Evolutionary conservation across 2,113 vertebrate genomes (phyloP).

Genomic region (Nesoenas mayeri): DNA sequence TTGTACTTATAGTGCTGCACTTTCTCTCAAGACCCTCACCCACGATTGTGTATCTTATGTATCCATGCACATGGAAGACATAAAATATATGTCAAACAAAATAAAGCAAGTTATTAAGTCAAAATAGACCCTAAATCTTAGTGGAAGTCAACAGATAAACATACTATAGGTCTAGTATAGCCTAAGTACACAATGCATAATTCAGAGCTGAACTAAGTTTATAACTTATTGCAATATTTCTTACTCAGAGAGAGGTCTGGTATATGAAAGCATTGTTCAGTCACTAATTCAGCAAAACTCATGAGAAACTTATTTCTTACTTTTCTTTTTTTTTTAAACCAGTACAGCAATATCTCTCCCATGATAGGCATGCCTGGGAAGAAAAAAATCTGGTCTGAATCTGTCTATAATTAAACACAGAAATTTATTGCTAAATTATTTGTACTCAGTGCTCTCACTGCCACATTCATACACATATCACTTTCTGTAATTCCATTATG

Average conservation of each 20-base stretch:
- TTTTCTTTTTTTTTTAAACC: background rate
- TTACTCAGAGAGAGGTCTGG: slow-evolving; percentile 53
- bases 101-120: slow-evolving; percentile 81
- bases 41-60: slow-evolving; percentile 81
- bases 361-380: background rate
- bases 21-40: slow-evolving; percentile 79
- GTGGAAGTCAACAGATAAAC: slow-evolving; percentile 86
- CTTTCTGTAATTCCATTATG: background rate
- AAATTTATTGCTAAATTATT: slow-evolving; percentile 7
- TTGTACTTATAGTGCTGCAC: slow-evolving; percentile 63
- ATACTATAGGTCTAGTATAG: slow-evolving; percentile 74
- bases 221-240: slow-evolving; percentile 74
- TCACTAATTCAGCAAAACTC: slow-evolving; percentile 64
- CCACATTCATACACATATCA: background rate
- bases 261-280: slow-evolving; percentile 67
- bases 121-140: slow-evolving; percentile 80
- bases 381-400: slow-evolving; percentile 1
- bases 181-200: slow-evolving; percentile 81
- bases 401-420: slow-evolving; percentile 42
- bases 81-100: slow-evolving; percentile 86
- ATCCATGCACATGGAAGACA: slow-evolving; percentile 76
- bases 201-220: slow-evolving; percentile 76
- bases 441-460: background rate
- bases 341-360: background rate
- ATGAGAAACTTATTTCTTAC: slow-evolving; percentile 46